Conservation (phyloP, 2,888 invertebrate genomes). For the Pyrrhia umbra region DNA sequence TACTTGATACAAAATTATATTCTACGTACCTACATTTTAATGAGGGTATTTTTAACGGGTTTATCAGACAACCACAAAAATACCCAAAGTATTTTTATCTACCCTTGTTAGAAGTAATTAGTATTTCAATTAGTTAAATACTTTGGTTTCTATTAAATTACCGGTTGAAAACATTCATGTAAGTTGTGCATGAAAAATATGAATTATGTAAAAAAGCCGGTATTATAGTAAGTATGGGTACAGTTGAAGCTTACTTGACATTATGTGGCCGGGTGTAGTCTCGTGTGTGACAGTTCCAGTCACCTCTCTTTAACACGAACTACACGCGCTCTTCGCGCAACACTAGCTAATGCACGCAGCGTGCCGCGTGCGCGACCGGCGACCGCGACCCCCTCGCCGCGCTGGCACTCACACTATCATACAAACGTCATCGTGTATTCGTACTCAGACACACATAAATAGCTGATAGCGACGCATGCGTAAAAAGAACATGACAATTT, state of each 20-base stretch:
- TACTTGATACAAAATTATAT: background rate
- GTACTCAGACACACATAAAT: constrained; percentile 48
- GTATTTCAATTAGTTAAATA: constrained; percentile 11
- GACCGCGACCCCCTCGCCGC: constrained; percentile 72
- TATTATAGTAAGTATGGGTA: constrained; percentile 30
- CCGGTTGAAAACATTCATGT: background rate
- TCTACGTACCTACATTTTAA: background rate
- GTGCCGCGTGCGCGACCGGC: constrained; percentile 79
- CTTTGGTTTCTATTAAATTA: constrained; percentile 8
- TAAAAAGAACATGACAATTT: constrained; percentile 30
- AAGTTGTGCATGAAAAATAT: background rate
- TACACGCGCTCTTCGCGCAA: constrained; percentile 86
- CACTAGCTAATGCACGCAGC: constrained; percentile 83
- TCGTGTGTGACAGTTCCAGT: constrained; percentile 84
- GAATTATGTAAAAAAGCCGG: constrained; percentile 35
- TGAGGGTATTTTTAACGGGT: background rate
- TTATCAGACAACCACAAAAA: background rate
- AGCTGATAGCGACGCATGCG: constrained; percentile 55
- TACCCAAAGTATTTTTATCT: constrained; percentile 21
- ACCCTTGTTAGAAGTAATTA: constrained; percentile 16
- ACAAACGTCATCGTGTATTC: constrained; percentile 41
- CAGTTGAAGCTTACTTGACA: constrained; percentile 83
- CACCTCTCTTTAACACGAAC: constrained; percentile 82
- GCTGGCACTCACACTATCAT: constrained; percentile 63
- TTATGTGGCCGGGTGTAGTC: constrained; percentile 86